phyloP scores from a whole-genome alignment of 2,113 vertebrate species.

The Nansenia antarctica region DNA sequence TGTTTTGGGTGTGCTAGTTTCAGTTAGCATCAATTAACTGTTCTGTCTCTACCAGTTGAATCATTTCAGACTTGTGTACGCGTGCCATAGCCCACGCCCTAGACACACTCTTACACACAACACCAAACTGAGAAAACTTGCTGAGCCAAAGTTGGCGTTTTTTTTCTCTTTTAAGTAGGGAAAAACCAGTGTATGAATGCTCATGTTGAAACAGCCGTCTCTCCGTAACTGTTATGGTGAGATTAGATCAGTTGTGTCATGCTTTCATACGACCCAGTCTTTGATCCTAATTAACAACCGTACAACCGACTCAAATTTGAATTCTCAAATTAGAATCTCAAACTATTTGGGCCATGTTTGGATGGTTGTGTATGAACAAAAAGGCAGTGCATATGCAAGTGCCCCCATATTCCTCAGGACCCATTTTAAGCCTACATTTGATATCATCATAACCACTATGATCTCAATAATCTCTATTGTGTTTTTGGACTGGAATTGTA shows the following conservation, averaged over 20 bases:
- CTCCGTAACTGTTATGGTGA: not conserved
- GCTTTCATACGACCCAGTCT: no score
- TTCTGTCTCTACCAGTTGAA: not conserved
- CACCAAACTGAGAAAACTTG: not conserved
- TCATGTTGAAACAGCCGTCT: no score
- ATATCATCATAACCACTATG: not conserved
- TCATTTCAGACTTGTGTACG: constrained; percentile 6
- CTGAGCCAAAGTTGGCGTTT: not conserved
- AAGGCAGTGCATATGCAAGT: not conserved
- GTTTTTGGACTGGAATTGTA: no score
- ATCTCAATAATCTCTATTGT: not conserved
- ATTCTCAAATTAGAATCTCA: no score
- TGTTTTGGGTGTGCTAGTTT: not conserved
- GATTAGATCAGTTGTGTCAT: not conserved
- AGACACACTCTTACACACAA: not conserved
- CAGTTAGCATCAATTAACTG: not conserved
- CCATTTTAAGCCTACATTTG: not conserved
- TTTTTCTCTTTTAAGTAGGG: not conserved
- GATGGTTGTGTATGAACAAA: not conserved
- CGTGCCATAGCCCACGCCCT: not conserved
- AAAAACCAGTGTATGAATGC: no score
- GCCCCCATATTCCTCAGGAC: not conserved
- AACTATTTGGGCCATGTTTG: no score
- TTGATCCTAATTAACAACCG: no score
- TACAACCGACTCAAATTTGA: no score